Evolutionary conservation across 2,888 invertebrate species (phyloP).

Genomic region (Athalia rosae): DNA sequence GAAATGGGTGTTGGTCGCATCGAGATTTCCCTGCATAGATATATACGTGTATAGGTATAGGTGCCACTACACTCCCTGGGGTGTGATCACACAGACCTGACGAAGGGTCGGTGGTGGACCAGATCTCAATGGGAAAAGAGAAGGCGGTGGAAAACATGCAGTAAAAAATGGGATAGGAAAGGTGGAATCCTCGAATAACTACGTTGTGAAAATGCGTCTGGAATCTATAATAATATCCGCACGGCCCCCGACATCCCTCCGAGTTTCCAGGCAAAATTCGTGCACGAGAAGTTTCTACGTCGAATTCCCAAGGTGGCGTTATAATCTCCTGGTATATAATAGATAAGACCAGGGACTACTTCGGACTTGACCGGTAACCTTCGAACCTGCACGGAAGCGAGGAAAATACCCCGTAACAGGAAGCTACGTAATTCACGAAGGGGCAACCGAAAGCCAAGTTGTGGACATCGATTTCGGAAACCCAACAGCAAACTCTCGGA

Average conservation of each 20-base stretch:
- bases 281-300: conserved; percentile 1
- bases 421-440: conserved; percentile 29
- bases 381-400: conserved; percentile 19
- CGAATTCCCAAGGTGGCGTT: conserved; percentile 3
- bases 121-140: conserved; percentile 14
- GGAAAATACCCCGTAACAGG: conserved; percentile 17
- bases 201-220: conserved; percentile 4
- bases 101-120: conserved; percentile 36
- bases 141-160: neutral
- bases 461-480: conserved; percentile 40
- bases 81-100: conserved; percentile 37
- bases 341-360: conserved; percentile 17
- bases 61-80: conserved; percentile 26
- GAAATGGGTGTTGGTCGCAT: conserved; percentile 50
- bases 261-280: neutral
- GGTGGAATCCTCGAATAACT: neutral
- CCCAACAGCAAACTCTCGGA: conserved; percentile 22
- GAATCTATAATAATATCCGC: neutral
- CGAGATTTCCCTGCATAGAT: conserved; percentile 44
- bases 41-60: too few relatives aligned
- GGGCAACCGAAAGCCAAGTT: conserved; percentile 39
- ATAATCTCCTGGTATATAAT: conserved; percentile 14
- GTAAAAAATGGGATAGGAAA: neutral
- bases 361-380: conserved; percentile 27
- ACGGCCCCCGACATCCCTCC: neutral